Conservation (phyloP, 2,113 vertebrate species). For the Zosterops lateralis region DNA sequence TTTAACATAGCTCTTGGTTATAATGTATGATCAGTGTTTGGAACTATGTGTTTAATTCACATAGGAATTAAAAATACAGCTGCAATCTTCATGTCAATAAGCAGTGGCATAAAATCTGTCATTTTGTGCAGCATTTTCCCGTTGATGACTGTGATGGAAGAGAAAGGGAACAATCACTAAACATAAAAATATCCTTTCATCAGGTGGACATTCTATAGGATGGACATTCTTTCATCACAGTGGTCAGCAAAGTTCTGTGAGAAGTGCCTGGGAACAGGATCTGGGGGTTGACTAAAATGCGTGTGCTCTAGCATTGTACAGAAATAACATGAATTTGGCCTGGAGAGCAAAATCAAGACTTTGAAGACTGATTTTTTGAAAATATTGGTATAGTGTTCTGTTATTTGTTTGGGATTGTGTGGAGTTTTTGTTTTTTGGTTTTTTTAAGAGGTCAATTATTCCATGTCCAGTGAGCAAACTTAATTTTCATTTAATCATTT, state of each 20-base stretch:
- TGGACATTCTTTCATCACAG: background rate
- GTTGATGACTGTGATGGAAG: background rate
- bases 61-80: background rate
- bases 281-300: background rate
- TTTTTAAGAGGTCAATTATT: background rate
- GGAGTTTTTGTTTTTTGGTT: fast-evolving
- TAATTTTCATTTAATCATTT: background rate
- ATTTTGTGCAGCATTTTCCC: background rate
- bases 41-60: no score
- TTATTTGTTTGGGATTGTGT: background rate
- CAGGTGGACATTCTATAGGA: background rate
- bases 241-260: background rate
- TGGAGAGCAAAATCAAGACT: background rate
- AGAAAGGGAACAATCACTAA: background rate
- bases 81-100: background rate
- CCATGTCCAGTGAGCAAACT: background rate
- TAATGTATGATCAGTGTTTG: background rate
- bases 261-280: background rate
- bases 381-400: background rate
- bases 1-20: background rate
- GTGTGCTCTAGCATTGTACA: background rate
- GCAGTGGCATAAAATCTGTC: background rate
- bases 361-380: background rate
- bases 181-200: background rate
- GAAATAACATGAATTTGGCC: background rate